These are phyloP conservation scores for Papilio protenor DNA, from an alignment of 2,888 invertebrate genomes.

Conservation along the genomic window DNA sequence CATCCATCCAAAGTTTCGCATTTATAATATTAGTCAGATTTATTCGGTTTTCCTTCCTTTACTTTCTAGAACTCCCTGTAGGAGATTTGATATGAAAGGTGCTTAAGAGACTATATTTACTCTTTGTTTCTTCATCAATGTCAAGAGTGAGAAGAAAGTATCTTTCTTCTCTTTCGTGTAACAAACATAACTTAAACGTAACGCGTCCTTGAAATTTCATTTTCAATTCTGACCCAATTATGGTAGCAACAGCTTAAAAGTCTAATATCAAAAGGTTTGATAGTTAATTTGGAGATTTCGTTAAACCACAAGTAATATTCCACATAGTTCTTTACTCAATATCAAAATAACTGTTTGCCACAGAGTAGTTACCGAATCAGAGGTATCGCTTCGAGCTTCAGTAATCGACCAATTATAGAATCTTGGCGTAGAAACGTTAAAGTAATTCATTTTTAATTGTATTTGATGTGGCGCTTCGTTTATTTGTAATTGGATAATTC, in stretches of 20 bases:
- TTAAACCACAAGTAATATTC: constrained; percentile 9
- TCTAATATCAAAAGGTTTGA: constrained; percentile 6
- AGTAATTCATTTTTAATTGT: constrained; percentile 40
- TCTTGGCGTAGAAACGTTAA: constrained; percentile 33
- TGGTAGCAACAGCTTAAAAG: neutral
- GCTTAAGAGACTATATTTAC: neutral
- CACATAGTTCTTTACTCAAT: neutral
- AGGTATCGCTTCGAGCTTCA: constrained; percentile 16
- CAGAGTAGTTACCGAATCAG: constrained; percentile 16
- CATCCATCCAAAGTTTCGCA: too few relatives aligned
- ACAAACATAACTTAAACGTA: neutral
- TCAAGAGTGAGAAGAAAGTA: neutral
- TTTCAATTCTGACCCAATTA: neutral
- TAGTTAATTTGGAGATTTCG: neutral
- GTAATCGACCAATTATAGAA: constrained; percentile 36
- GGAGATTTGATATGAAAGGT: too few relatives aligned
- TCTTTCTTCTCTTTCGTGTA: neutral
- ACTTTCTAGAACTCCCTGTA: too few relatives aligned
- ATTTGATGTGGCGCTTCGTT: constrained; percentile 31
- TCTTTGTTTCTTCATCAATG: neutral
- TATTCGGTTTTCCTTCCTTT: too few relatives aligned
- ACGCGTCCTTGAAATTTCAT: neutral
- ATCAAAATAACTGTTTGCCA: constrained; percentile 12
- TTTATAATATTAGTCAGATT: too few relatives aligned
- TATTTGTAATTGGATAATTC: constrained; percentile 32